Base-by-base conservation (phyloP, 2,113 vertebrate species). In the Sitta europaea region DNA sequence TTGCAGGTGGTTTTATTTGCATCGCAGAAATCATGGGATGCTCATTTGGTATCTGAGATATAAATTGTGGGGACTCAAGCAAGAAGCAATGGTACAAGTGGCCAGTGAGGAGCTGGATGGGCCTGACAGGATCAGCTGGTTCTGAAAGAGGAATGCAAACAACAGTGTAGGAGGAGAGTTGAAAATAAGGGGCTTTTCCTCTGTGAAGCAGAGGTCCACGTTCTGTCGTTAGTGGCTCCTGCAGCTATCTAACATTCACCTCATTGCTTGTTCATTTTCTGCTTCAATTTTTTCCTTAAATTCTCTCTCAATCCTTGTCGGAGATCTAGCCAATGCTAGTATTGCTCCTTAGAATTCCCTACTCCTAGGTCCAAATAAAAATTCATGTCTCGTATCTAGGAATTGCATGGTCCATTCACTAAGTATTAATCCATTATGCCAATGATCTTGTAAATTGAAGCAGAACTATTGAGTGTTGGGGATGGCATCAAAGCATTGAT, bases 371-470 rank as follows among this genome's bases (percentile, higher is more conserved):
- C 54, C 1, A 2, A 65, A 83, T 83, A 68, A 79, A 71, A 91
- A 70, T 79, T 53, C 40, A 10, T 73, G 63, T 71, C 73, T 81
- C 75, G 38, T 85, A 23, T 59, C 45, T n/a, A 63, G 40, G 43
- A 82, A 35, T 86, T 85, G 81, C 74, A 57, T 92, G 57, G 62
- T 88, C 10, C 54, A 83, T 87, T 92, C 90, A 65, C 63, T 74
- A 84, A 67, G 35, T 94, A 51, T 93, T 81, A 94, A 92, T 85
- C 71, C 65, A 88, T 88, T 90, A 83, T 88, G 74, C 33, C 66
- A 94, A 73, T 88, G 62, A 62, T 76, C 75, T 92, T 86, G 45
- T 79, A 90, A 93, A 93, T 61, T 91, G 77, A 38, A 97, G 80
- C 45, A 74, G 73, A 94, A 84, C 57, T 87, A 36, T 31, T 73